A percentile compares a stretch with the other conserved stretches of the same genome.
phyloP scores from a whole-genome alignment of 2,888 invertebrate genomes.

The Drosophila diplacantha region DNA sequence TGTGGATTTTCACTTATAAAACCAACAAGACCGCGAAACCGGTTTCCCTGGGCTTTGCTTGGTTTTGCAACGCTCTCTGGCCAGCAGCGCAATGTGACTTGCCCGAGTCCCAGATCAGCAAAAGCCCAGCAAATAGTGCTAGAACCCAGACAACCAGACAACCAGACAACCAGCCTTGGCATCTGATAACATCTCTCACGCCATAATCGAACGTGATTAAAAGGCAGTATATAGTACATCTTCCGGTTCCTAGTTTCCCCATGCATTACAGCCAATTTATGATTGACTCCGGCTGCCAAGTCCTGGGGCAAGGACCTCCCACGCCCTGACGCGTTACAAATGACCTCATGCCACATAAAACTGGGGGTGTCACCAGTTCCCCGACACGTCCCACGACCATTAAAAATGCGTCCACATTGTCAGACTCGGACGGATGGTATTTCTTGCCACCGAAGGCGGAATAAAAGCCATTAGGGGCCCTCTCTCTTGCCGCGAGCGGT shows the following conservation, averaged over 20 bases:
- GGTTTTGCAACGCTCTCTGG: conserved; percentile 32
- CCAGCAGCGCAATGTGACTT: neutral
- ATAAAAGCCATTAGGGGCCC: conserved; percentile 9
- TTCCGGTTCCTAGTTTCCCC: neutral
- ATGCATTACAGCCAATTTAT: conserved; percentile 2
- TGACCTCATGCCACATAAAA: conserved; percentile 29
- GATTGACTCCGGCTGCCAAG: conserved; percentile 1
- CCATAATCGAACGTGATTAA: conserved; percentile 7
- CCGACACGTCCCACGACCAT: conserved; percentile 9
- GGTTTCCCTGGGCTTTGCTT: conserved; percentile 32
- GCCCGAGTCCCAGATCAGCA: neutral
- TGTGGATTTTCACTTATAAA: conserved; percentile 18
- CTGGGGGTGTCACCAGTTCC: neutral
- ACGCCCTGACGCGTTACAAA: conserved; percentile 3
- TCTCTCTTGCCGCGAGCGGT: conserved; percentile 7
- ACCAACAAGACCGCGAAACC: conserved; percentile 28
- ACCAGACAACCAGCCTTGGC: conserved; percentile 3
- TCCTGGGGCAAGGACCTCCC: conserved; percentile 16
- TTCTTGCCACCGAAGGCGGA: neutral
- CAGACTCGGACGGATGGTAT: conserved; percentile 16
- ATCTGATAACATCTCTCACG: conserved; percentile 8
- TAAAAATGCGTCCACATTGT: conserved; percentile 17
- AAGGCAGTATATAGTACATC: neutral
- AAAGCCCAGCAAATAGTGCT: neutral
- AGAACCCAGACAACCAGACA: conserved; percentile 3